Evolutionary conservation across 2,113 vertebrate genomes (phyloP), one percentile per base, ranked within the genome.

Genomic region (Aleadryas rufinucha): DNA sequence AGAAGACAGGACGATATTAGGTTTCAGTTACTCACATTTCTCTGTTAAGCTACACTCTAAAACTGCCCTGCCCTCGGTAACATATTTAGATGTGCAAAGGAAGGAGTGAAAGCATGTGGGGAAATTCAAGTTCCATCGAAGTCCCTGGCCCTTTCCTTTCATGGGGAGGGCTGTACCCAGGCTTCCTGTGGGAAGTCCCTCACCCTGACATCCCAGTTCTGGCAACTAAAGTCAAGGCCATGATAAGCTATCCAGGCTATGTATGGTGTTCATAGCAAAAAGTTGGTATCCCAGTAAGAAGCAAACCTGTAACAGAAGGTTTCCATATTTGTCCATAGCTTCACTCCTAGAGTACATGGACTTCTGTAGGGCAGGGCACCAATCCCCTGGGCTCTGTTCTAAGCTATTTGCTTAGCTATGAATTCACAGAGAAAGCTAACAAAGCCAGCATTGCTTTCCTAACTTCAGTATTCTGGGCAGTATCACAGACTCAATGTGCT

Each of bases 271-370:
- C 21, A 21, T 4, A 52, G 57, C 49, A 69, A 77, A 72, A 77
- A 41, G 7, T 0, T 80, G 37, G 9, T 31, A 37, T 45, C 8
- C 31, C 0, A 0, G 1, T 68, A 45, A 52, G 21, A 72, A 52
- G 12, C 60, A 56, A 90, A 61, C 16, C 16, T 61, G 15, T 27
- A 19, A 27, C 10, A 47, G 8, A 52, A 59, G 17, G 16, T 72
- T 57, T 82, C 47, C 14, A 1, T 35, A 15, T 18, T 60, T 35
- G 23, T 26, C 71, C 13, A 6, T 28, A 41, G 41, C 57, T 83
- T 75, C 0, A 0, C 31, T 70, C 10, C 27, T 13, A 26, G 27
- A 66, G 11, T 10, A 13, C 3, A 1, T 27, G 13, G 39, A 35
- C 44, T 59, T n/a, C 30, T 47, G 23, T 41, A 81, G 65, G 49